phyloP scores from a whole-genome alignment of 2,888 invertebrate genomes.

The Nomada flava region DNA sequence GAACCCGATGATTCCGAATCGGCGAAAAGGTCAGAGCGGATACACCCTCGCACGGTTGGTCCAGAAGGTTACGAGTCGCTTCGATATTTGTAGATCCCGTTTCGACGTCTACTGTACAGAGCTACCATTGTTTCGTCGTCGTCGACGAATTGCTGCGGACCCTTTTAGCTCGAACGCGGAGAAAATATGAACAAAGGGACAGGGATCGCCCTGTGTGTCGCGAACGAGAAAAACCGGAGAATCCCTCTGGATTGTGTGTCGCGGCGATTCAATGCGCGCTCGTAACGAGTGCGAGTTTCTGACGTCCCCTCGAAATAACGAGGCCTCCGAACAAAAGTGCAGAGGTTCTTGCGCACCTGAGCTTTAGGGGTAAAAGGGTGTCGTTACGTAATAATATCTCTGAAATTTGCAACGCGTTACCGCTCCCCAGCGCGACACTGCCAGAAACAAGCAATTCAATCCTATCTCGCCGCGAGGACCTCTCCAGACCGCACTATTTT shows the following conservation, averaged over 20 bases:
- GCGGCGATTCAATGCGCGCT: constrained; percentile 30
- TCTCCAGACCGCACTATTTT: constrained; percentile 56
- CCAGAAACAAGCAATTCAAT: constrained; percentile 67
- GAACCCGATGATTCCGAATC: constrained; percentile 8
- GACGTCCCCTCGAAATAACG: constrained; percentile 63
- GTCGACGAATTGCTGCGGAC: neutral
- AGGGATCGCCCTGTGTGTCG: neutral
- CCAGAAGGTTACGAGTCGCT: constrained; percentile 25
- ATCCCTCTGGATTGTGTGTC: constrained; percentile 20
- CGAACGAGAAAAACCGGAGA: neutral
- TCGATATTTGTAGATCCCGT: constrained; percentile 4
- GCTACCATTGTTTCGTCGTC: neutral
- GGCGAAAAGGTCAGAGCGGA: constrained; percentile 40
- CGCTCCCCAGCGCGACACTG: constrained; percentile 38
- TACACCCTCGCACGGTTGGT: constrained; percentile 34
- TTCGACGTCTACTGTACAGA: neutral
- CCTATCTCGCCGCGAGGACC: constrained; percentile 60
- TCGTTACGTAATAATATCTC: constrained; percentile 69
- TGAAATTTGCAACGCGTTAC: constrained; percentile 63
- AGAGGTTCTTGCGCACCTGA: constrained; percentile 51
- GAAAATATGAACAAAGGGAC: neutral
- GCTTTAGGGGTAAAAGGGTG: constrained; percentile 37
- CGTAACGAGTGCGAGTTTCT: constrained; percentile 49
- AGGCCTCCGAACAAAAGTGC: constrained; percentile 65
- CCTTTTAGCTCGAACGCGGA: neutral